Base-by-base conservation (phyloP, 1,140 invertebrate genomes). In the Vanessa tameamea region DNA sequence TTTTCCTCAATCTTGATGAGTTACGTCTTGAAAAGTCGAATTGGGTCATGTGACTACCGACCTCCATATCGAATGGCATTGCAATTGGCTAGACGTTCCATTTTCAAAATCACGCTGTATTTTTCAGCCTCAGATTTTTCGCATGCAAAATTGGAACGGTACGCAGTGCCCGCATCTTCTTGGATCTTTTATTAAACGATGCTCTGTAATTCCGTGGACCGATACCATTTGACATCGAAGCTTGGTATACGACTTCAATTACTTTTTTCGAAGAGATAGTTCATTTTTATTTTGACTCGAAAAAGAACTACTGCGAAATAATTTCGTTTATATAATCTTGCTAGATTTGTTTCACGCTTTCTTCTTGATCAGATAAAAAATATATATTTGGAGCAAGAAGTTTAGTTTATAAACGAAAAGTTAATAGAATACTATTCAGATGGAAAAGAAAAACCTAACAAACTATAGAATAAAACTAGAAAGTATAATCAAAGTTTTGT, bases 141-240 rank as follows among this genome's bases (percentile, higher is more conserved):
- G 57, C n/a, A n/a, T 16, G 50, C 26, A 57, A 64, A 76, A 71
- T 76, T 71, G 64, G 64, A 76, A 76, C 74, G 75, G 65, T 12
- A 57, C 57, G 9, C n/a, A 37, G n/a, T 16, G 26, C 9, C 9
- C 2, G 20, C 26, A 2, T 61, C 48, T 50, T 64, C 43, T 48
- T 4, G 1, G 14, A 47, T 64, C 43, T 64, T 64, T 64, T 64
- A 20, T 61, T 31, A 61, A 37, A 15, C 57, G 57, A 59, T 59
- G 57, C 26, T 37, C 57, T 37, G 13, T 37, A 61, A 61, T 61
- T 61, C 23, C n/a, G 57, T 9, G 57, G 12, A 61, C 31, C 26
- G 23, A 61, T 61, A 61, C 57, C 26, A 61, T 37, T 26, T 61
- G 57, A 61, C 57, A 61, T 61, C 57, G 57, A 61, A 61, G 26